Evolutionary conservation across 2,797 vertebrate genomes (phyloP), one percentile per base, ranked within the genome.

Genomic region (Iguana delicatissima): DNA sequence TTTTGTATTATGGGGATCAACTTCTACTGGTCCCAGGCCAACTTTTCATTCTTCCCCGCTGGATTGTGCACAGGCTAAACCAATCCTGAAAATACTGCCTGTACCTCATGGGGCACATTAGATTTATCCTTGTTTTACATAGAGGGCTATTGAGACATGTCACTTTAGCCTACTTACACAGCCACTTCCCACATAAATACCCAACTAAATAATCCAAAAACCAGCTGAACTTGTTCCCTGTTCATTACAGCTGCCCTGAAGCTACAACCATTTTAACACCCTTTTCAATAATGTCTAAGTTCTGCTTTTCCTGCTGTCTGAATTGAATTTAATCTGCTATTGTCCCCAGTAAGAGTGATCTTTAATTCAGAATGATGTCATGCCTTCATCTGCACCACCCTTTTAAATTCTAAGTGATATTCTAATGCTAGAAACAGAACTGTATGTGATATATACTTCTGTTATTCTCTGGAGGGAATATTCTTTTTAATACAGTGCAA

Each of bases 271-370:
- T 80, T 84, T 80, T 59, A 80, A 35, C 14, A 35, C 59, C 82
- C 8, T 59, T 88, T 91, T 91, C 87, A 80, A 24, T 85, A 14
- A 24, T 35, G 29, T 46, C 32, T 57, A n/a, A 72, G 35, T 20
- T 85, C 59, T 91, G 62, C 38, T 91, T 88, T 80, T 59, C 32
- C 72, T 57, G 42, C 62, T 69, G 64, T 50, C 76, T 72, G 84
- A 80, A 85, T 59, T 59, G 73, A 90, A 80, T 62, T 64, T 80
- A 72, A 88, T 84, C 18, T 32, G 50, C 52, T 73, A 62, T 84
- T 80, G 64, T 85, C 55, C 57, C 59, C 26, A 1, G 42, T n/a
- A n/a, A 80, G n/a, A 81, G 73, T 73, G 73, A 62, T 57, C 29
- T 57, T 85, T 89, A 52, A 32, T 10, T 82, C 35, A 82, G 18